These are phyloP conservation scores for Ephialtes manifestator DNA, from an alignment of 2,888 invertebrate species.

Conservation along the genomic window DNA sequence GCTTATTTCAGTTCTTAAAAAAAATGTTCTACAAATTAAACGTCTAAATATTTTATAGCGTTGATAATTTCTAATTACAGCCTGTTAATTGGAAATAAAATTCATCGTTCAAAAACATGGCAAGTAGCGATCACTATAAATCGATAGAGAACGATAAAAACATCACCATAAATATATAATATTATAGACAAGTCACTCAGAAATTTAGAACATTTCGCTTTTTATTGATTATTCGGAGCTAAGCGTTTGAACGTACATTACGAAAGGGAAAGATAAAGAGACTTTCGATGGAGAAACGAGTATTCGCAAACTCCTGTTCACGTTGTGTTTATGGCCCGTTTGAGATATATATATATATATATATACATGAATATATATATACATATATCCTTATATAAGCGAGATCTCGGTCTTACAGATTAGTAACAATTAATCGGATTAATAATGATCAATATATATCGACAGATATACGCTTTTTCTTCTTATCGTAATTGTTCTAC, in stretches of 20 bases:
- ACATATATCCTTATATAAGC: constrained; percentile 68
- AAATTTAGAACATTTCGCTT: constrained; percentile 39
- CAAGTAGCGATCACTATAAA: too few relatives aligned
- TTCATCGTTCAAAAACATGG: too few relatives aligned
- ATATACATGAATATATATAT: constrained; percentile 30
- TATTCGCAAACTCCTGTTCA: constrained; percentile 53
- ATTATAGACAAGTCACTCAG: not conserved
- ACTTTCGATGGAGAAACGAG: constrained; percentile 55
- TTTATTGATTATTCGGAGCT: constrained; percentile 60
- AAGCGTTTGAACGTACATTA: constrained; percentile 65
- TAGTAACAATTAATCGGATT: constrained; percentile 78
- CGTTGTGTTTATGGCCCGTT: constrained; percentile 67
- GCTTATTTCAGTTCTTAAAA: too few relatives aligned
- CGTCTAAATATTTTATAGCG: too few relatives aligned
- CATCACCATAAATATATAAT: not conserved
- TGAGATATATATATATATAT: constrained; percentile 23
- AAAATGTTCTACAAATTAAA: too few relatives aligned
- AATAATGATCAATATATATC: constrained; percentile 73
- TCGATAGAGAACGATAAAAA: too few relatives aligned
- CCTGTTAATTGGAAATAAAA: too few relatives aligned
- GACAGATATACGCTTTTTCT: constrained; percentile 69
- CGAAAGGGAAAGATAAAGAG: constrained; percentile 53
- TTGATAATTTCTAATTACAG: too few relatives aligned
- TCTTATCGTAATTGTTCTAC: constrained; percentile 53
- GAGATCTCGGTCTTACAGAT: constrained; percentile 76